These are phyloP conservation scores for Apodemia mormo DNA, from an alignment of 2,888 invertebrate species.

Conservation along the genomic window DNA sequence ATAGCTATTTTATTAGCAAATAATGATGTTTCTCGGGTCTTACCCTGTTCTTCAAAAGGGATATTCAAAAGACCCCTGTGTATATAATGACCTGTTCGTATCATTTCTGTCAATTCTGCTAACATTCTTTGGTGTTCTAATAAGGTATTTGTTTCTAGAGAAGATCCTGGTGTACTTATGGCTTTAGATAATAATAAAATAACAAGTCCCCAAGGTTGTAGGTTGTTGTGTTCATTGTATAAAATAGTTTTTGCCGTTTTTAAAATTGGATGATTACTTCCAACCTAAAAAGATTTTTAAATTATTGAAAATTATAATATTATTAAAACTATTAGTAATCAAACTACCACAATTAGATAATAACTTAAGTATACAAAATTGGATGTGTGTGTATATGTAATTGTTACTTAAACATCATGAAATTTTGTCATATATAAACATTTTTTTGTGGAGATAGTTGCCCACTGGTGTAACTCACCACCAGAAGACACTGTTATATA, in stretches of 20 bases:
- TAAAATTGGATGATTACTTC: slow-evolving; percentile 92
- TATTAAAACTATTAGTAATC: neutral
- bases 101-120: slow-evolving; percentile 91
- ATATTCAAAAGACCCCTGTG: slow-evolving; percentile 84
- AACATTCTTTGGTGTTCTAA: slow-evolving; percentile 75
- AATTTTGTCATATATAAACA: no score
- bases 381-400: no score
- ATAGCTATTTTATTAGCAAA: slow-evolving; percentile 95
- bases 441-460: no score
- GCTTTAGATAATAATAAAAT: slow-evolving; percentile 92
- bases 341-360: no score
- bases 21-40: slow-evolving; percentile 85
- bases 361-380: no score
- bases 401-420: no score
- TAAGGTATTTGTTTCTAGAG: slow-evolving; percentile 81
- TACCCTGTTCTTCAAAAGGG: slow-evolving; percentile 68
- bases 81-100: slow-evolving; percentile 91
- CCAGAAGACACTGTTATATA: no score
- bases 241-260: slow-evolving; percentile 92
- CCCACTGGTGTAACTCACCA: no score
- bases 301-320: neutral
- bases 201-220: slow-evolving; percentile 93
- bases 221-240: slow-evolving; percentile 90
- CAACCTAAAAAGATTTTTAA: slow-evolving; percentile 73
- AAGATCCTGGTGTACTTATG: slow-evolving; percentile 75